These are phyloP conservation scores for Myotis davidii DNA, from an alignment of 2,113 vertebrate species.

Conservation along the genomic window DNA sequence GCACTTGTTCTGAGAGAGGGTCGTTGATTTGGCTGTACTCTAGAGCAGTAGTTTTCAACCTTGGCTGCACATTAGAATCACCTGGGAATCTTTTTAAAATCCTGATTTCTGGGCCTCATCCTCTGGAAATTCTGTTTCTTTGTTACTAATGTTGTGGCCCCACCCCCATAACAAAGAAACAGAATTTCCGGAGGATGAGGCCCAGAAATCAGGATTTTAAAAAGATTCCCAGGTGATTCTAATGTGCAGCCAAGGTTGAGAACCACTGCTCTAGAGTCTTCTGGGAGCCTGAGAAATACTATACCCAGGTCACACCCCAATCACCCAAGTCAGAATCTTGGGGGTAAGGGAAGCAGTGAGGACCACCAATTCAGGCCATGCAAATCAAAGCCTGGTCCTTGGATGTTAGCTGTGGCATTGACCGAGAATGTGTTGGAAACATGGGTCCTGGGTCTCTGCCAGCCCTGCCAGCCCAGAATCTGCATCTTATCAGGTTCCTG, in stretches of 20 bases:
- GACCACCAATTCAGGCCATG: background rate
- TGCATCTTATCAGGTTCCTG: rapidly evolving
- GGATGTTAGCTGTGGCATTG: rapidly evolving
- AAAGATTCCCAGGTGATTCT: too few relatives aligned
- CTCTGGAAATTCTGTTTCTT: too few relatives aligned
- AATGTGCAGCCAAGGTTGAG: too few relatives aligned
- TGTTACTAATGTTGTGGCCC: too few relatives aligned
- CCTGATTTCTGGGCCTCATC: too few relatives aligned
- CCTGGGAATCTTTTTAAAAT: too few relatives aligned
- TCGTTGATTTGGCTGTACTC: background rate
- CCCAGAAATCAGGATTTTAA: too few relatives aligned
- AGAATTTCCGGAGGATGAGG: too few relatives aligned
- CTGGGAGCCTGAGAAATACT: background rate
- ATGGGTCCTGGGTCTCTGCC: background rate
- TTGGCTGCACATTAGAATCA: too few relatives aligned
- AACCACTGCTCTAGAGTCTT: background rate
- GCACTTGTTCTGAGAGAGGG: background rate
- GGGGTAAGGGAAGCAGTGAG: background rate
- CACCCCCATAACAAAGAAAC: too few relatives aligned
- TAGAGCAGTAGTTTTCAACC: too few relatives aligned
- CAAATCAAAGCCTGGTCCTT: background rate
- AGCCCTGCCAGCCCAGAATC: background rate
- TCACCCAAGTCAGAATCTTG: background rate
- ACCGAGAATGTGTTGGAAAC: too few relatives aligned
- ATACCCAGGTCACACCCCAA: background rate